Evolutionary conservation across 92 coral and sea anemone species (phyloP), one percentile per base, ranked within the genome.

Genomic region (Siderastrea radians): DNA sequence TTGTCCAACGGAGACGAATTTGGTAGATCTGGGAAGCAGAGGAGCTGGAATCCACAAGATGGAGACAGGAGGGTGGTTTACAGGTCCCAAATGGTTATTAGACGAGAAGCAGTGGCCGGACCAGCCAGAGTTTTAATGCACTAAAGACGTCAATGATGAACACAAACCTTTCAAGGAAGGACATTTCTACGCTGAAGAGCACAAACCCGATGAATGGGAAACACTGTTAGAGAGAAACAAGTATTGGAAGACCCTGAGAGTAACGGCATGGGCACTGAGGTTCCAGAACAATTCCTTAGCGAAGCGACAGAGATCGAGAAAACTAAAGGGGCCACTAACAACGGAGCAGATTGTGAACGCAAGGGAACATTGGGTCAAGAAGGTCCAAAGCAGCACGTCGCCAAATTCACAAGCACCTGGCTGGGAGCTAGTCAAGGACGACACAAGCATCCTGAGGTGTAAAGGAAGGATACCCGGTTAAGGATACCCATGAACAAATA

Each of bases 1-100:
- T 72, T 94, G 96, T 74, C 94, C 93, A 17, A 91, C 93, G 13
- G 82, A 77, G 59, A 82, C 58, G 78, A 94, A 94, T 72, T 78
- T 94, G 52, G 93, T 93, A 52, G 93, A 94, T 52, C 77, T 91
- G 9, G 95, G 93, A 73, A 94, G 96, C 65, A 64, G 91, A 64
- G 92, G 93, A n/a, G 97, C 95, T 10, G 10, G 79, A 45, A 46
- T 85, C 1, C 67, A 88, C 75, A 94, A 88, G 84, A 84, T 91
- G 93, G 86, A 94, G 75, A 72, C 67, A 5, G 78, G 87, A 47
- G 84, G 71, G n/a, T 91, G 91, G 94, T 91, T 81, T 53, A 72
- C 67, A 68, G 92, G 86, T 61, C 92, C 92, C 43, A 74, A 91
- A 16, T 87, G 92, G 89, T 59, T 83, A 61, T 77, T 91, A 53